A percentile compares a stretch with the other conserved stretches of the same genome.
Conservation (phyloP, 1,140 invertebrate species). For the Andricus grossulariae region DNA sequence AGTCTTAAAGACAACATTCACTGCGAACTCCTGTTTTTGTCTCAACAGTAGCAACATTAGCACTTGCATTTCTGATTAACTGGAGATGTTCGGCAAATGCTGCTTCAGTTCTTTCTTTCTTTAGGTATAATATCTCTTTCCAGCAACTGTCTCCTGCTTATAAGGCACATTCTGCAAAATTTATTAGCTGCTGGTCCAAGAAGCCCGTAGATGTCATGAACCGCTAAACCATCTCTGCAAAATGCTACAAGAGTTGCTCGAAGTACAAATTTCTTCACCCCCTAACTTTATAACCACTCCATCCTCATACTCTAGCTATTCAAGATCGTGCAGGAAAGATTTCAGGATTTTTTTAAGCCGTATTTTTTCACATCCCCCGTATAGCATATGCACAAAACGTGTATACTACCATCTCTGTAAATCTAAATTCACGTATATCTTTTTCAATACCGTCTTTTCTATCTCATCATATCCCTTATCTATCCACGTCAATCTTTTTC, state of each 20-base stretch:
- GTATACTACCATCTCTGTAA: constrained; percentile 30
- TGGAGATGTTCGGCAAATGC: background rate
- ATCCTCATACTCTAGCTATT: constrained; percentile 36
- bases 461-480: no score
- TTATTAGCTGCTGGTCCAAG: no score
- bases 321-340: constrained; percentile 37
- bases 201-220: no score
- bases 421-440: no score
- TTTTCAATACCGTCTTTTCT: no score
- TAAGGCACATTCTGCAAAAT: no score
- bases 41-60: constrained; percentile 7
- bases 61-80: background rate
- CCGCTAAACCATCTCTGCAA: no score
- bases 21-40: constrained; percentile 24
- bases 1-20: constrained; percentile 33
- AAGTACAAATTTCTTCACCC: no score
- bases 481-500: no score
- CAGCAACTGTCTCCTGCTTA: constrained; percentile 32
- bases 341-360: background rate
- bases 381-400: constrained; percentile 14
- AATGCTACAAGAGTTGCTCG: no score
- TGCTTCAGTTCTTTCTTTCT: background rate
- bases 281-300: constrained; percentile 28
- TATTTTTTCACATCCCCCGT: constrained; percentile 19
- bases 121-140: background rate